Conservation (phyloP, 2,113 vertebrate genomes). For the Equus quagga region DNA sequence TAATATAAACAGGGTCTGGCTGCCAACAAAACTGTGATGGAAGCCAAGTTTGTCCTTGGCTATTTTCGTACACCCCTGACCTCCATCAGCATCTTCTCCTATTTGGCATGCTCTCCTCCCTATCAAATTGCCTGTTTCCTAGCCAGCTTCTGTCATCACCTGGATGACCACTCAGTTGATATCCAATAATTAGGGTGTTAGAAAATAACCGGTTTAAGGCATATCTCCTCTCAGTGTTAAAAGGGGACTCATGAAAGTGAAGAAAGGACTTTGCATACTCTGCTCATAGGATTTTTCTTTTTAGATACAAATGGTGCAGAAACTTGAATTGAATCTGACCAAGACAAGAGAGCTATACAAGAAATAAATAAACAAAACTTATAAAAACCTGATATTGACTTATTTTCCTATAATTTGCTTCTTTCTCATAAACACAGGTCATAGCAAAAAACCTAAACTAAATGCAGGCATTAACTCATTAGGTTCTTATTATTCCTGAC, state of each 20-base stretch:
- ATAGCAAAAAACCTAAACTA: neutral
- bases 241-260: neutral
- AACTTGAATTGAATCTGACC: neutral
- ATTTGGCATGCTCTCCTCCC: neutral
- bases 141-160: neutral
- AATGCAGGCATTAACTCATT: neutral
- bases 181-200: neutral
- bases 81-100: neutral
- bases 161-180: neutral
- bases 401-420: neutral
- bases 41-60: constrained; percentile 27
- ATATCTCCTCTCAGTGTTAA: neutral
- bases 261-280: neutral
- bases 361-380: neutral
- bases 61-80: neutral
- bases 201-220: constrained; percentile 26
- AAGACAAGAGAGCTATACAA: neutral
- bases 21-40: constrained; percentile 23
- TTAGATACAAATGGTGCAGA: neutral
- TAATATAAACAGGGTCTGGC: neutral
- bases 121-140: neutral
- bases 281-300: neutral
- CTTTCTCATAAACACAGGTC: neutral
- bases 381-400: neutral
- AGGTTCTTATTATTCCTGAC: neutral